Evolutionary conservation across 1,140 invertebrate genomes (phyloP).

Genomic region (Caenorhabditis tropicalis): DNA sequence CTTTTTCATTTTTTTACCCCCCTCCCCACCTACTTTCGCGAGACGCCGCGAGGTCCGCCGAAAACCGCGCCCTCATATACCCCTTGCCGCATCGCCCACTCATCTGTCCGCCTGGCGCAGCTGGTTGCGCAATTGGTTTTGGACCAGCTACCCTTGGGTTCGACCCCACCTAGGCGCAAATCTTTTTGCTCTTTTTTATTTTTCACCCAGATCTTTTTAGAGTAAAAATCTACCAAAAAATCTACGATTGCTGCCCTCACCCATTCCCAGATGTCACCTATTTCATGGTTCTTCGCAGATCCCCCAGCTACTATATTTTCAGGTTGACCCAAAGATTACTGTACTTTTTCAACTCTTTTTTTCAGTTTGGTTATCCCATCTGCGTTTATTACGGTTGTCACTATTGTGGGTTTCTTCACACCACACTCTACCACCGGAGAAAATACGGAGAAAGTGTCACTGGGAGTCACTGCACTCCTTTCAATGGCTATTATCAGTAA

Average conservation of each 20-base stretch:
- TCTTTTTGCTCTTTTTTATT: not conserved
- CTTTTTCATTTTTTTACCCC: too few relatives aligned
- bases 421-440: slow-evolving; percentile 65
- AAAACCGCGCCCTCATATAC: too few relatives aligned
- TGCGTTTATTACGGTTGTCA: slow-evolving; percentile 64
- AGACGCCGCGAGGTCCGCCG: too few relatives aligned
- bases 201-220: not conserved
- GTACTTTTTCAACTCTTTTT: not conserved
- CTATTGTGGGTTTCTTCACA: slow-evolving; percentile 65
- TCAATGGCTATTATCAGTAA: slow-evolving; percentile 66
- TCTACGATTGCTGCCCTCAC: slow-evolving; percentile 62
- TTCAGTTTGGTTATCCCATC: slow-evolving; percentile 63
- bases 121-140: too few relatives aligned
- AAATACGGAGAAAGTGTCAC: slow-evolving; percentile 65
- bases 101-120: too few relatives aligned
- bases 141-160: too few relatives aligned
- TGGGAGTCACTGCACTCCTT: slow-evolving; percentile 64
- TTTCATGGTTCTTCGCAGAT: slow-evolving; percentile 62
- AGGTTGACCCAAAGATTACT: slow-evolving; percentile 16
- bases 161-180: too few relatives aligned
- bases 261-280: slow-evolving; percentile 65
- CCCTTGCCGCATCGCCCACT: too few relatives aligned
- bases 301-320: slow-evolving; percentile 64
- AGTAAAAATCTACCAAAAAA: slow-evolving; percentile 63
- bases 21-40: not conserved